phyloP scores from a whole-genome alignment of 1,140 invertebrate species.

The Temnothorax longispinosus region DNA sequence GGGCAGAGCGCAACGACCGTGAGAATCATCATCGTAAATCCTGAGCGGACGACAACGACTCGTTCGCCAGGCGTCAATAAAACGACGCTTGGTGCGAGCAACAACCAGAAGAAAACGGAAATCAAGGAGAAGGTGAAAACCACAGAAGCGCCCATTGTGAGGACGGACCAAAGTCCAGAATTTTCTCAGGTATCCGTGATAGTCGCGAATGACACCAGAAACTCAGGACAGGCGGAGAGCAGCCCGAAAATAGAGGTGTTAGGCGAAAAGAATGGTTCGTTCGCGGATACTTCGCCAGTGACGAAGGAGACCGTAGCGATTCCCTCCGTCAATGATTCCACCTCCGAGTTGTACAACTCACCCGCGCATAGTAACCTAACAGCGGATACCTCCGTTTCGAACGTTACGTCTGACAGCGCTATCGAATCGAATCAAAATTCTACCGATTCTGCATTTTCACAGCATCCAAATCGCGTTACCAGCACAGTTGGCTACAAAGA shows the following conservation, averaged over 20 bases:
- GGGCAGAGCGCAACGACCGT: neutral
- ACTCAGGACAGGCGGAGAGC: neutral
- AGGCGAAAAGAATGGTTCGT: neutral
- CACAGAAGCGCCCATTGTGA: constrained; percentile 18
- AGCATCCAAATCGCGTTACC: constrained; percentile 9
- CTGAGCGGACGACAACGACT: neutral
- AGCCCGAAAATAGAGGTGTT: neutral
- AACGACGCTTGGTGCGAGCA: neutral
- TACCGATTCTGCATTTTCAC: neutral
- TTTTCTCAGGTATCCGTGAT: neutral
- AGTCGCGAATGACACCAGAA: neutral
- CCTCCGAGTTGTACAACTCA: neutral
- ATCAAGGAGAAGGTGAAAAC: neutral
- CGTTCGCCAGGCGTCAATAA: neutral
- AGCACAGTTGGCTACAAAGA: neutral
- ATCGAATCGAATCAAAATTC: neutral
- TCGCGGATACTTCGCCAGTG: too few species aligned
- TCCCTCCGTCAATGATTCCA: neutral
- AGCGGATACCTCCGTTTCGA: neutral
- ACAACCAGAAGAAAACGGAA: constrained; percentile 5
- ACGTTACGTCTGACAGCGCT: neutral
- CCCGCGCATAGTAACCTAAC: neutral
- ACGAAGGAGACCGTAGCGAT: neutral
- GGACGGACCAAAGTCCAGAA: neutral
- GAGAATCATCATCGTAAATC: neutral